Base-by-base conservation (phyloP, 2,888 invertebrate species). In the Homarus gammarus region DNA sequence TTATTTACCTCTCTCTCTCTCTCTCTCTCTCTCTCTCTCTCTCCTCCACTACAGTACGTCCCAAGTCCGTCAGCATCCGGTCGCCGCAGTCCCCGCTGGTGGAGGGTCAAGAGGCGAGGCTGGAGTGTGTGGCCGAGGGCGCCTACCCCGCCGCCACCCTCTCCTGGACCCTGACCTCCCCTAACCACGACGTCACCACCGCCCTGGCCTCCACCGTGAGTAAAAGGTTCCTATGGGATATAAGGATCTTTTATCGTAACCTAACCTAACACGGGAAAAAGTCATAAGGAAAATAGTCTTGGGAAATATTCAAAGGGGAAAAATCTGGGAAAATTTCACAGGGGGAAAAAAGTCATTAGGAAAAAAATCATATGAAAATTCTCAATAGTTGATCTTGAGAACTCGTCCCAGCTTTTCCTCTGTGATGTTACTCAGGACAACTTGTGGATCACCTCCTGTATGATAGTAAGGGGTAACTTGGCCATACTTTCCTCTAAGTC, bases 61-160 rank as follows among this genome's bases (percentile, higher is more conserved):
- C 90, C 36, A 68, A 56, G 36, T 51, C 68, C 1, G 90, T 90
- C n/a, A 70, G 77, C 31, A 86, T 90, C 72, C 64, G 77, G 8
- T 56, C 51, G 36, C 83, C 81, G 44, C 61, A 78, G 40, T 68
- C 81, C n/a, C 77, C 82, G 15, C 68, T 90, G 44, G 56, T 72
- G 64, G 90, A 87, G 40, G 70, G 73, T 18, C 73, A 33, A 68
- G 77, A 86, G 61, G 51, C 83, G 38, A 40, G 87, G 68, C 64
- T 90, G 49, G 87, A 90, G 49, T 90, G 90, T 36, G 70, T 75
- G 72, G 82, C 90, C 36, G 77, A 64, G 44, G 90, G 90, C 1
- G 82, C 90, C 5, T 82, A 68, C 22, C 90, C 90, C 12, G 84
- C 83, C 5, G 87, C 90, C 40, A 84, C 73, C 12, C 87, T 90